Conservation (phyloP, 1,140 invertebrate genomes). For the Sipha flava region DNA sequence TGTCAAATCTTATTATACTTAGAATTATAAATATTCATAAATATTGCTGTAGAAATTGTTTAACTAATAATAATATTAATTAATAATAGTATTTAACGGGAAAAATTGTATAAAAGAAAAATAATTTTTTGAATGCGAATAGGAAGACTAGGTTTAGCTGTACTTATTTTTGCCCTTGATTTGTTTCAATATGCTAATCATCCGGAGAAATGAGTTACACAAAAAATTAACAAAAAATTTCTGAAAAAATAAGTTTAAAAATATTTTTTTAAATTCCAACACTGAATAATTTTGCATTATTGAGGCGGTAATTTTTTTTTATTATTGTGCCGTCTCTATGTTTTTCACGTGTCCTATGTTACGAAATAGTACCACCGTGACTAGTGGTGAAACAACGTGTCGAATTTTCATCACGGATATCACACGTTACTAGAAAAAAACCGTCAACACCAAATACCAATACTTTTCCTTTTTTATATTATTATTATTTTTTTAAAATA, state of each 20-base stretch:
- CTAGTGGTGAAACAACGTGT: background rate
- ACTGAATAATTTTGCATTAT: background rate
- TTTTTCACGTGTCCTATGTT: background rate
- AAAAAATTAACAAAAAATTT: background rate
- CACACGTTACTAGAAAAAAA: background rate
- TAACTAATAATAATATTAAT: no score
- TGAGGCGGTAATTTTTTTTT: no score
- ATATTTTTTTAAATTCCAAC: background rate
- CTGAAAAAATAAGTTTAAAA: background rate
- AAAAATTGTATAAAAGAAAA: no score
- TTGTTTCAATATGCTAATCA: background rate
- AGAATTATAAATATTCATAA: no score
- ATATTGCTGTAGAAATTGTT: no score
- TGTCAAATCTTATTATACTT: no score
- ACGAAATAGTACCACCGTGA: background rate
- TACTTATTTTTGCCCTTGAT: background rate
- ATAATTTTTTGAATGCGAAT: no score
- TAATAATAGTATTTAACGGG: no score
- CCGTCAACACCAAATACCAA: background rate
- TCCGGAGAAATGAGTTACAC: background rate
- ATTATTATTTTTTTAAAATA: background rate
- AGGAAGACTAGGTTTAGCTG: no score
- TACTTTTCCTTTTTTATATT: slow-evolving; percentile 7
- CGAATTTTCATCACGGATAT: slow-evolving; percentile 3
- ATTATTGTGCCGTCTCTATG: background rate